Base-by-base conservation (phyloP, 2,888 invertebrate species). In the Zygogramma bicolorata region DNA sequence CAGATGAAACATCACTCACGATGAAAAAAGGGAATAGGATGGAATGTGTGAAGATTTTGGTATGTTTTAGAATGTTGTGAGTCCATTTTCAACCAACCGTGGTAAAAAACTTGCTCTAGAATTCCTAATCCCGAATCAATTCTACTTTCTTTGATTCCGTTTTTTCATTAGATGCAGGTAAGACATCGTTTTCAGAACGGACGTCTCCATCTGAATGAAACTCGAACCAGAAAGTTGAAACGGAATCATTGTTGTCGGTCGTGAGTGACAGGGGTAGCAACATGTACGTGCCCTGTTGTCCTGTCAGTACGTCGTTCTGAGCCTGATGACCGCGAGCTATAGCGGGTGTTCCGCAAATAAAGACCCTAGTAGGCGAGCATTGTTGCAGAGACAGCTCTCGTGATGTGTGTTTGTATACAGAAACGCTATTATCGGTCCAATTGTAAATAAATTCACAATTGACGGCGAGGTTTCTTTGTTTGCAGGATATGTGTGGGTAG, bases 371-470 rank as follows among this genome's bases (percentile, higher is more conserved):
- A 46, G 29, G 46, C 66, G 68, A 75, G 67, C 65, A 75, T 73
- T 72, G 75, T 75, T 57, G 60, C 42, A n/a, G 67, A 77, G 84
- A 82, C 84, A 81, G 78, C 79, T 77, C 71, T 73, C 78, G 80
- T 79, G 80, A 81, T 81, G 80, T 77, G 71, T 85, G 85, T 86
- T 85, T 85, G 84, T 85, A 86, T 84, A 86, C 85, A 85, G 82
- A 81, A 81, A 82, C 76, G 80, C 81, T 81, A 85, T 85, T 85
- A 86, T 85, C 83, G 77, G 74, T 76, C 81, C 84, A 85, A 83
- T 84, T 83, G 81, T 81, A 80, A 77, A 82, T 81, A 79, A 65
- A 68, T 70, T 58, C 38, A 73, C 71, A 68, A 73, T 71, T 74
- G 75, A 71, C 59, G 65, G 15, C 67, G 65, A 63, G 34, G 34